These are phyloP conservation scores for Gracilinanus agilis DNA, from an alignment of 2,113 vertebrate genomes.

Conservation along the genomic window DNA sequence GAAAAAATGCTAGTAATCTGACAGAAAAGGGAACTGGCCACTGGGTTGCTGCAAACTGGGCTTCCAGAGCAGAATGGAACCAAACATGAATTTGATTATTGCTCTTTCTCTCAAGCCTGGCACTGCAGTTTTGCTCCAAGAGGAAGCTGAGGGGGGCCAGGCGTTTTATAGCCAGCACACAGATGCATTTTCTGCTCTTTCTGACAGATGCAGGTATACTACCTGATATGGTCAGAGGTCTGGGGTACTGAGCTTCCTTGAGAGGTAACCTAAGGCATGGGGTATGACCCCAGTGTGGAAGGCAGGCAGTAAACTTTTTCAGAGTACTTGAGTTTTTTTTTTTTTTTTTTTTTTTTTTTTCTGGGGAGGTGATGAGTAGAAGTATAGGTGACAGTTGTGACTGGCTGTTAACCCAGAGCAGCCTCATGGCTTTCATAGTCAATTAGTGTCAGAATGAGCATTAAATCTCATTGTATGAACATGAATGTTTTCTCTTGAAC, in stretches of 20 bases:
- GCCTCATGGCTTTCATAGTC: background rate
- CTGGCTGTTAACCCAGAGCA: background rate
- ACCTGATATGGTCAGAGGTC: background rate
- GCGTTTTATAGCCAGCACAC: background rate
- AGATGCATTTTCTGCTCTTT: background rate
- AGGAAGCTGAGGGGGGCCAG: background rate
- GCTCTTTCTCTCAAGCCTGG: background rate
- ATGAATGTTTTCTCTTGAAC: background rate
- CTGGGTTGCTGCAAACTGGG: background rate
- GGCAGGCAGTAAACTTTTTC: background rate
- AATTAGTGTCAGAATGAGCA: background rate
- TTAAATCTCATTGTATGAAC: background rate
- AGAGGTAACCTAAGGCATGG: background rate
- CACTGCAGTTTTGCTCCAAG: background rate
- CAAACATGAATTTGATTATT: background rate
- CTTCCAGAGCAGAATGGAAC: background rate
- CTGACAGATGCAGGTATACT: background rate
- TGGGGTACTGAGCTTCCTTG: background rate
- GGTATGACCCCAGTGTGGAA: background rate
- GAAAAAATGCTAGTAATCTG: no score
- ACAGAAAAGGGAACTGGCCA: no score
- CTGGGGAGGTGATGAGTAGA: background rate
- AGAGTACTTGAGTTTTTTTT: background rate
- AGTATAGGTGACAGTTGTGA: background rate
- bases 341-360: background rate